phyloP scores from a whole-genome alignment of 1,140 invertebrate genomes.

The Phymorhynchus buccinoides region DNA sequence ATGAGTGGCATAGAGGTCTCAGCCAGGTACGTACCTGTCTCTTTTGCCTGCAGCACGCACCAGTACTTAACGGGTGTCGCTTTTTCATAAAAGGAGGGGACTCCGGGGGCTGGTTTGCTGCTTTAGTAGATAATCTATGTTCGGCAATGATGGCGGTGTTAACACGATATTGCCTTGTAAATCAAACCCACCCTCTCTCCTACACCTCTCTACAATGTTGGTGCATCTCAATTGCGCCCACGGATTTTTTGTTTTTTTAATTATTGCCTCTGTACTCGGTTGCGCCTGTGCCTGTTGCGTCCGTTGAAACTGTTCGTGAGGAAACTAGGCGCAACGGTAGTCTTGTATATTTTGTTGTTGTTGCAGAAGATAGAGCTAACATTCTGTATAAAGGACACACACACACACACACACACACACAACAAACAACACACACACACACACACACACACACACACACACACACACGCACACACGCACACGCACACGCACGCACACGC shows the following conservation, averaged over 20 bases:
- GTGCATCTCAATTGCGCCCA: too few species aligned
- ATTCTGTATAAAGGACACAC: neutral
- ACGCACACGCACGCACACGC: neutral
- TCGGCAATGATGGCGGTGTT: neutral
- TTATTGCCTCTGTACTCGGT: too few species aligned
- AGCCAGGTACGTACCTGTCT: neutral
- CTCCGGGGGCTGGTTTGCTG: neutral
- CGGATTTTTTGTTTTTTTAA: too few species aligned
- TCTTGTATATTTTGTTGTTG: too few species aligned
- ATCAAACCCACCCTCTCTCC: neutral
- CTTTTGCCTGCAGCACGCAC: too few species aligned
- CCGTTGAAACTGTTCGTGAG: too few species aligned
- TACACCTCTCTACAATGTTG: neutral
- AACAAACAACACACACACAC: constrained; percentile 5
- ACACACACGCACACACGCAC: neutral
- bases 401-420: neutral
- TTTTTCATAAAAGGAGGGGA: neutral
- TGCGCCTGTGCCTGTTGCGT: too few species aligned
- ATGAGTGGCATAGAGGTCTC: too few species aligned
- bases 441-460: constrained; percentile 13
- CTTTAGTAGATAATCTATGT: neutral
- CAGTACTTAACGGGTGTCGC: neutral
- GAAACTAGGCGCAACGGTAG: too few species aligned
- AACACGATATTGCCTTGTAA: constrained; percentile 8
- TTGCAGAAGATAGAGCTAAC: too few species aligned